phyloP scores from a whole-genome alignment of 2,113 vertebrate genomes.

The Salminus brasiliensis region DNA sequence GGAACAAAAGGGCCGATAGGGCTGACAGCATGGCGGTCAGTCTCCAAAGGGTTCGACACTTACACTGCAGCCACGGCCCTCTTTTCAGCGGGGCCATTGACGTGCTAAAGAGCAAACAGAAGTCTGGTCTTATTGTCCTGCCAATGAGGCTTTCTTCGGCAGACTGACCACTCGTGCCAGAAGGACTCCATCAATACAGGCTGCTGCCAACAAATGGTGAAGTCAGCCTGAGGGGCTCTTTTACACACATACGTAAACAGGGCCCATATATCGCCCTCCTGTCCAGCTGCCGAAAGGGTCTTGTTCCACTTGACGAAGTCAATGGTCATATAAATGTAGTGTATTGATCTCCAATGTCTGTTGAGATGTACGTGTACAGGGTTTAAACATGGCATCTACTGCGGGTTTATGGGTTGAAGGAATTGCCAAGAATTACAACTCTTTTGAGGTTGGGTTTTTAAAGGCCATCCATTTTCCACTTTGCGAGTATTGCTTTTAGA shows the following conservation, averaged over 20 bases:
- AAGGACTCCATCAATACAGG: conserved; percentile 71
- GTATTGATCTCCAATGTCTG: conserved; percentile 23
- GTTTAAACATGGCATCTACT: not conserved
- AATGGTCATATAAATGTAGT: conserved; percentile 41
- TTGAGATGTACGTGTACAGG: not conserved
- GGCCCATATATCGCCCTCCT: not conserved
- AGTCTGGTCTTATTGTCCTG: conserved; percentile 72
- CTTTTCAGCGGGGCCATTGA: conserved; percentile 71
- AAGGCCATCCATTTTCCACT: no score
- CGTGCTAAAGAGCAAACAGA: conserved; percentile 78
- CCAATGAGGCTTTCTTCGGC: conserved; percentile 68
- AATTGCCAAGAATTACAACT: no score
- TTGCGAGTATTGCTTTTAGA: no score
- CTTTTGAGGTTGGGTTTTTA: no score
- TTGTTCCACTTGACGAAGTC: conserved; percentile 7
- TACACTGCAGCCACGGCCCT: conserved; percentile 46
- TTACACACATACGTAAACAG: conserved; percentile 38
- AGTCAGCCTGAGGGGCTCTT: conserved; percentile 26
- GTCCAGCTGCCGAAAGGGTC: conserved; percentile 24
- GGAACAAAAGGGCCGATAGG: conserved; percentile 34
- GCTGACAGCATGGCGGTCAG: conserved; percentile 40
- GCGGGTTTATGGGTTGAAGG: not conserved
- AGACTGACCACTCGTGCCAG: conserved; percentile 70
- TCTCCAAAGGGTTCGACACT: conserved; percentile 59
- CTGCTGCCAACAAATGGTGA: conserved; percentile 61